phyloP scores from a whole-genome alignment of 2,797 vertebrate species.

The Crenuchus spilurus region DNA sequence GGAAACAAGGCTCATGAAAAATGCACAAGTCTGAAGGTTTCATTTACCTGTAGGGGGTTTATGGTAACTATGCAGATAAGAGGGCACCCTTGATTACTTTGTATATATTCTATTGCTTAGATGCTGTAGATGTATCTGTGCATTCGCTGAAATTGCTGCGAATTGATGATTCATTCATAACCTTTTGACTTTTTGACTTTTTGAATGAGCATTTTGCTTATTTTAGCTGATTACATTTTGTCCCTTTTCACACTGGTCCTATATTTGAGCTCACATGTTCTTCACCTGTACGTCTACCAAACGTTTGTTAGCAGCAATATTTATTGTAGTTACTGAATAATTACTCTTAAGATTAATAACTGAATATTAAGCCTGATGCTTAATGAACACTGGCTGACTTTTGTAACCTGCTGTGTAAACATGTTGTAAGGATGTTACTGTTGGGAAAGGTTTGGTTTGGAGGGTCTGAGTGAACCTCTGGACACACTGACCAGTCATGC shows the following conservation, averaged over 20 bases:
- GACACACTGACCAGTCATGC: not conserved
- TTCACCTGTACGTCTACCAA: not conserved
- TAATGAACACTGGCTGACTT: not conserved
- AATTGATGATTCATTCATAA: not conserved
- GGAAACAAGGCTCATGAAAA: conserved; percentile 67
- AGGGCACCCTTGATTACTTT: conserved; percentile 3
- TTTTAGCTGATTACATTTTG: no score
- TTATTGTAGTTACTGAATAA: no score
- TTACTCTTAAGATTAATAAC: not conserved
- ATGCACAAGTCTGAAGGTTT: conserved; percentile 69
- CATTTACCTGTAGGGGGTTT: conserved; percentile 35
- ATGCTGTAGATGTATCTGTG: no score
- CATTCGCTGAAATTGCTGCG: no score
- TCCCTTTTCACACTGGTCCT: no score
- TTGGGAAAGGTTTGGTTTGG: conserved; percentile 4
- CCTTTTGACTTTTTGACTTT: not conserved
- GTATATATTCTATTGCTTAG: not conserved
- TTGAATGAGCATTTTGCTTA: not conserved
- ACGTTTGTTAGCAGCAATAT: no score
- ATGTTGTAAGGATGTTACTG: conserved; percentile 12
- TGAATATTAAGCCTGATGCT: not conserved
- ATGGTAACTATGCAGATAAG: conserved; percentile 10
- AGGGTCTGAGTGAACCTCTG: not conserved
- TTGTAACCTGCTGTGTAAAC: conserved; percentile 40
- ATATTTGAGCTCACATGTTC: no score